Conservation (phyloP, 2,113 vertebrate genomes). For the Oreotrochilus melanogaster region DNA sequence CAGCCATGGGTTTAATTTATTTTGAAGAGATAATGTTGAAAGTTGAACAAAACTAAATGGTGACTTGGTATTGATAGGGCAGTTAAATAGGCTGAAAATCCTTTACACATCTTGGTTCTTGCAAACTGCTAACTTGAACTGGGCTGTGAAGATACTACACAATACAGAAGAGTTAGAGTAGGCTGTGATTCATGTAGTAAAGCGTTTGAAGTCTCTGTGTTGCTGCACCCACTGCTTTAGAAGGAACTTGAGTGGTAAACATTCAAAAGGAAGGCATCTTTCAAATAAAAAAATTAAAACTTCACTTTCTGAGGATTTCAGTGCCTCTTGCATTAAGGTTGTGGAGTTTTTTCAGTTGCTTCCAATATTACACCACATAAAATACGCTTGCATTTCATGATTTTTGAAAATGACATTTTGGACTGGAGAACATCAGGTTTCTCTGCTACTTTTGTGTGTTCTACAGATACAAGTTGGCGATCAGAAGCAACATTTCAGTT, state of each 20-base stretch:
- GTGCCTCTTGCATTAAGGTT: not conserved
- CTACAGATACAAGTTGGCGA: conserved; percentile 96
- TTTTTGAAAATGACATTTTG: not conserved
- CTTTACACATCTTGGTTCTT: not conserved
- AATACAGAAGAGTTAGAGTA: not conserved
- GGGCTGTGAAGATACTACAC: not conserved
- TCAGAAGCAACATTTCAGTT: conserved; percentile 98
- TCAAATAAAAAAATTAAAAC: not conserved
- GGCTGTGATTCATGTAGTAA: not conserved
- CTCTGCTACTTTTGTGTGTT: not conserved
- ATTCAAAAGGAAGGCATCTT: accelerated
- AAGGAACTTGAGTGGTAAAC: not conserved
- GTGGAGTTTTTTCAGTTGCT: not conserved
- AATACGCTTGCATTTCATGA: accelerated
- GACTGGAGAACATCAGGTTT: not conserved
- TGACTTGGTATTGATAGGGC: not conserved
- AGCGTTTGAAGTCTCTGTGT: not conserved
- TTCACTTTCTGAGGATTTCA: not conserved
- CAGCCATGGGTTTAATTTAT: not conserved
- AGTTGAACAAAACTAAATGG: not conserved
- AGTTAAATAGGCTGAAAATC: not conserved
- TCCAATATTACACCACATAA: not conserved
- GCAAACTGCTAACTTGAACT: not conserved
- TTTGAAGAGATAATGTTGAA: not conserved
- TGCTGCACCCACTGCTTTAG: not conserved